These are phyloP conservation scores for Palythoa heliodiscus DNA, from an alignment of 92 coral and sea anemone species.

Conservation along the genomic window DNA sequence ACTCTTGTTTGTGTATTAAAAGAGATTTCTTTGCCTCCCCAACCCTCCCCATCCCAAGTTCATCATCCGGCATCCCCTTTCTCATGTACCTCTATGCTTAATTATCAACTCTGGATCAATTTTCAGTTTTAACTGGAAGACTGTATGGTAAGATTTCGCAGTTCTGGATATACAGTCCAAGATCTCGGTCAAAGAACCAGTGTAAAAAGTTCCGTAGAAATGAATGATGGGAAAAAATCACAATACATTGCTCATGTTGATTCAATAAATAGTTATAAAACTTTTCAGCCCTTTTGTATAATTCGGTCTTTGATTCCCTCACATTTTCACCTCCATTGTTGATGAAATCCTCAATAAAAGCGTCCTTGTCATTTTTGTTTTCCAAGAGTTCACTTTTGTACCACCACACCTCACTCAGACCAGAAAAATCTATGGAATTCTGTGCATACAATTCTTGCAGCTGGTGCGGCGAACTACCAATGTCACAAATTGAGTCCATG, in stretches of 20 bases:
- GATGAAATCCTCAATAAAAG: constrained; percentile 46
- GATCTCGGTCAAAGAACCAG: constrained; percentile 31
- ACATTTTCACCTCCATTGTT: constrained; percentile 45
- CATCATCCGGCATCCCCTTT: too few relatives aligned
- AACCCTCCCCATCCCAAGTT: too few relatives aligned
- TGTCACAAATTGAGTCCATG: constrained; percentile 51
- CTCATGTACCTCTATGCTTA: too few relatives aligned
- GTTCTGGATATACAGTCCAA: constrained; percentile 8
- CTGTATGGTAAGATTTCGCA: constrained; percentile 39
- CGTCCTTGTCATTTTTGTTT: background rate
- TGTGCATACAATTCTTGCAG: constrained; percentile 42
- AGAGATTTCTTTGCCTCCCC: too few relatives aligned
- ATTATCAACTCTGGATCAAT: background rate
- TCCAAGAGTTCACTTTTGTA: constrained; percentile 13
- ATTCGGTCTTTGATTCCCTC: constrained; percentile 41
- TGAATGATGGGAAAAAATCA: constrained; percentile 53
- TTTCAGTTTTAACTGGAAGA: background rate
- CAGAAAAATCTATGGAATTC: constrained; percentile 40
- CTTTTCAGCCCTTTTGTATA: constrained; percentile 45
- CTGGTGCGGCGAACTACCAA: constrained; percentile 54
- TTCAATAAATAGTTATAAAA: constrained; percentile 54
- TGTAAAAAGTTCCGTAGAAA: constrained; percentile 48
- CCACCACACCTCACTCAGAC: constrained; percentile 62
- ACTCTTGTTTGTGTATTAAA: too few relatives aligned
- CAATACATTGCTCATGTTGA: constrained; percentile 51